These are phyloP conservation scores for Cephus spinipes DNA, from an alignment of 2,888 invertebrate genomes.

Conservation along the genomic window DNA sequence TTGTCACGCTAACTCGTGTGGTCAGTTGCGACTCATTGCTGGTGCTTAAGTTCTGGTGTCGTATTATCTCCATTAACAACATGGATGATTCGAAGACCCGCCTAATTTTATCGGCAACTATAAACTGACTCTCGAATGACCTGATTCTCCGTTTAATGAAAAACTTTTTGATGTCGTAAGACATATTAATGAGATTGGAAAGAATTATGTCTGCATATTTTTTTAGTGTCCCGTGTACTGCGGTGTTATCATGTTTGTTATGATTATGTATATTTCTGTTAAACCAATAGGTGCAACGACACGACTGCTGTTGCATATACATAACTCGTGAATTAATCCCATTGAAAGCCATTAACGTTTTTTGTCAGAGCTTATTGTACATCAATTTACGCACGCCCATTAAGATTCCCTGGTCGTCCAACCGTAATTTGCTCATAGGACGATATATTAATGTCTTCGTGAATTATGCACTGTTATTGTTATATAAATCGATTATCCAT, in stretches of 20 bases:
- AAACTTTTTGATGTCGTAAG: background rate
- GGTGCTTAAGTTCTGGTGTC: background rate
- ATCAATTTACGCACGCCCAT: slow-evolving; percentile 44
- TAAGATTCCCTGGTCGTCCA: slow-evolving; percentile 34
- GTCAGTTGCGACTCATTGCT: background rate
- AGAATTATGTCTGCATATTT: background rate
- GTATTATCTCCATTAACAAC: background rate
- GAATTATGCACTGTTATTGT: background rate
- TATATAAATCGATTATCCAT: background rate
- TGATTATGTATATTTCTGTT: background rate
- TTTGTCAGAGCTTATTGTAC: slow-evolving; percentile 47
- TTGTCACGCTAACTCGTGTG: background rate
- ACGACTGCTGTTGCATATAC: background rate
- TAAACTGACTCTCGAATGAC: background rate
- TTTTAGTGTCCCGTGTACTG: background rate
- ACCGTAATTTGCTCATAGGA: background rate
- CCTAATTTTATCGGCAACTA: background rate
- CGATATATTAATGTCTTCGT: background rate
- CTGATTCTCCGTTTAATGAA: background rate
- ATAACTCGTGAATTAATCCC: slow-evolving; percentile 45
- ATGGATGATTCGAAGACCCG: background rate
- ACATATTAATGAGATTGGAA: background rate
- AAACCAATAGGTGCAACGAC: background rate
- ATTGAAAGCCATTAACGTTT: slow-evolving; percentile 50
- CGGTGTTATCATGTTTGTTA: background rate